Evolutionary conservation across 2,797 vertebrate species (phyloP).

Genomic region (Phrynocephalus vlangalii): DNA sequence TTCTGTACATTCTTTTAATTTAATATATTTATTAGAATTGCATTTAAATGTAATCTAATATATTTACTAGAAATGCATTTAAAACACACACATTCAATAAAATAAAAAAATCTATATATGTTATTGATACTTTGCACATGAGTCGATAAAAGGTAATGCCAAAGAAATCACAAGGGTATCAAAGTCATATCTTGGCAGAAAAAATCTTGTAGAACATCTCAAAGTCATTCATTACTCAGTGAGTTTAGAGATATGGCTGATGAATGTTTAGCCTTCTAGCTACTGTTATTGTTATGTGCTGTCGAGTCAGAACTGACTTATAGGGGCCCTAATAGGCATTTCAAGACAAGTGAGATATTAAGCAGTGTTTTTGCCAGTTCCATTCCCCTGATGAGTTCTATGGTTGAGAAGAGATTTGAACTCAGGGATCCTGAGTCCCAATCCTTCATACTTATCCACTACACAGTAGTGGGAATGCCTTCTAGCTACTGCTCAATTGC

Average conservation of each 20-base stretch:
- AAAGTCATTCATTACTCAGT: neutral
- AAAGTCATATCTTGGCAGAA: neutral
- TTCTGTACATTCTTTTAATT: neutral
- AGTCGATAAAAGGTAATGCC: neutral
- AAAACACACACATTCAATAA: neutral
- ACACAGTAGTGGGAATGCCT: neutral
- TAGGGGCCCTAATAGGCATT: no score
- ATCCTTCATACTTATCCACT: no score
- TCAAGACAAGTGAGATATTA: no score
- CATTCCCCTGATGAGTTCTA: no score
- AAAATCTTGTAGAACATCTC: neutral
- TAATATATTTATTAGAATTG: neutral
- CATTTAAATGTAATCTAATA: neutral
- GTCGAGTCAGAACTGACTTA: no score
- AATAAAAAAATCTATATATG: neutral
- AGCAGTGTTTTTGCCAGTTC: no score
- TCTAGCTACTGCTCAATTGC: neutral
- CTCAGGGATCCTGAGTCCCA: no score
- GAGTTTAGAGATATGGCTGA: neutral
- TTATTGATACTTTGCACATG: neutral
- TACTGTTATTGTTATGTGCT: neutral
- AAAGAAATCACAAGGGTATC: neutral
- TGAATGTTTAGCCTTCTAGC: neutral
- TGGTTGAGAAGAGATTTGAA: no score
- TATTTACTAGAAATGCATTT: neutral